phyloP scores from a whole-genome alignment of 2,797 vertebrate species.

The Sitta carolinensis region DNA sequence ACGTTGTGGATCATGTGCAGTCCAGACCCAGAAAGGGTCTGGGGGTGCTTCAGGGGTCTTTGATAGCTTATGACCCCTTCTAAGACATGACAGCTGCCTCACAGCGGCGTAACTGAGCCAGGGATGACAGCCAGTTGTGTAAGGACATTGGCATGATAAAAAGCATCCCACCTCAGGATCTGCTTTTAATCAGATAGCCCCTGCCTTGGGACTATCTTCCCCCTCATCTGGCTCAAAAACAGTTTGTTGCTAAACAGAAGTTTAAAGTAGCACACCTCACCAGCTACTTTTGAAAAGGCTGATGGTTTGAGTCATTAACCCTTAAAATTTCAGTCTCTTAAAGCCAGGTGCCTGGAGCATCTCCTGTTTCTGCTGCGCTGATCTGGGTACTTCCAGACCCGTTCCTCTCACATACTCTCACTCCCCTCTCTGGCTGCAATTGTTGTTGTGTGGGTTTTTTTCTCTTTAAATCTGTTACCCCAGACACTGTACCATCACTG shows the following conservation, averaged over 20 bases:
- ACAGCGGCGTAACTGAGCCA: fast-evolving
- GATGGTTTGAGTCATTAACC: neutral
- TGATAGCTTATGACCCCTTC: neutral
- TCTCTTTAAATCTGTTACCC: neutral
- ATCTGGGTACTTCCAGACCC: neutral
- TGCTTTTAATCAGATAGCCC: neutral
- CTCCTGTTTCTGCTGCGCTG: neutral
- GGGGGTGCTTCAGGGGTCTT: neutral
- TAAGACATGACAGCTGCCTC: neutral
- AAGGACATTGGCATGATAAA: neutral
- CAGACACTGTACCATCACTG: fast-evolving
- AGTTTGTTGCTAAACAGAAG: neutral
- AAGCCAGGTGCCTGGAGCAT: neutral
- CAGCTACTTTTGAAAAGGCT: neutral
- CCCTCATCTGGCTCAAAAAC: neutral
- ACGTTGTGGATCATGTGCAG: neutral
- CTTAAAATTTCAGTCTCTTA: neutral
- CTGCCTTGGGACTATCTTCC: too few relatives aligned
- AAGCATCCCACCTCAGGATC: neutral
- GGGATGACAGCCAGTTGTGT: neutral
- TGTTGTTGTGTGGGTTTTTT: neutral
- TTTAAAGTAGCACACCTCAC: neutral
- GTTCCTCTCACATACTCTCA: neutral
- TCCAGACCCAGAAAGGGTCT: neutral
- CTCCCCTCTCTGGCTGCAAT: neutral